Base-by-base conservation (phyloP, 64 coral and sea anemone genomes). In the Pachyseris speciosa region DNA sequence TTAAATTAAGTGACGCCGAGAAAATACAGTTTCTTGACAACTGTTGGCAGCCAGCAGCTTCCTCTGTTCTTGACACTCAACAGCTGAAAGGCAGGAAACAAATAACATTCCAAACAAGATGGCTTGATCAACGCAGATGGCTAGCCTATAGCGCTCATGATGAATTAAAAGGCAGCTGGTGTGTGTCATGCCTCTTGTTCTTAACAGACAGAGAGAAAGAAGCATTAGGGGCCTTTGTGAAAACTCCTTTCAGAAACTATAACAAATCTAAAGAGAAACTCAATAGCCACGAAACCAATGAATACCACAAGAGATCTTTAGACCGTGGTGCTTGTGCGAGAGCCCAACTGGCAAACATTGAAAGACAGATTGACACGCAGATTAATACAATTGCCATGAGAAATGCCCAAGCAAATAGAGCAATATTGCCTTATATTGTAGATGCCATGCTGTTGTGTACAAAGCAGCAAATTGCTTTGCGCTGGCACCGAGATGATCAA, bases 251-350 rank as follows among this genome's bases (percentile, higher is more conserved):
- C 9, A 32, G 25, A 61, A 83, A 60, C 78, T 83, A 60, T 55
- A 83, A 83, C 78, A 83, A 83, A 83, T 83, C 78, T 17, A 83
- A 83, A 83, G 78, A 83, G 24, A 83, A 83, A 52, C 31, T 83
- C 10, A 37, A 83, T 83, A 10, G 7, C 40, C 55, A 83, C 55
- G 28, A 59, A 31, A 22, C 33, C 51, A 83, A 51, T 22, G 55
- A 5, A 37, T 63, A 83, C 13, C 78, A 83, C 32, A 83, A 25
- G 78, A 63, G 19, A 63, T 1, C 25, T 16, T 9, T 63, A 13
- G 78, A 64, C 9, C 78, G 78, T 83, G 50, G 26, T 26, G 24
- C 33, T 59, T 39, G 45, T 37, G 28, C 58, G 20, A 30, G 22
- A 83, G 78, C 32, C n/a, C 78, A 83, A 63, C 9, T 83, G 51